Base-by-base conservation (phyloP, 2,113 vertebrate genomes). In the Pteropus alecto region DNA sequence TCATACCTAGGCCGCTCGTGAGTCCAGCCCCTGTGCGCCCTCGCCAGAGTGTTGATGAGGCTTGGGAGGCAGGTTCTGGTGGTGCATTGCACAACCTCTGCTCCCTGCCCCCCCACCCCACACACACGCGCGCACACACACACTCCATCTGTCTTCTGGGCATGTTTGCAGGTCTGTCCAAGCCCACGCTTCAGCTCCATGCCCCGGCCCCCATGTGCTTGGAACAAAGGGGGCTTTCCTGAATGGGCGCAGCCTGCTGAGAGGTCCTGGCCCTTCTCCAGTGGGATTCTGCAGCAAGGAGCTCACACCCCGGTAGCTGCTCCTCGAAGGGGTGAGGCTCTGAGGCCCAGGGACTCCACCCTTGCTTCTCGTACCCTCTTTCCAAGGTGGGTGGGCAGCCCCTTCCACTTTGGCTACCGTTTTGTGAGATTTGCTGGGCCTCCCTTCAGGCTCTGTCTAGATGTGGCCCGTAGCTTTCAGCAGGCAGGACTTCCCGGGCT, bases 1-100 rank as follows among this genome's bases (percentile, higher is more conserved):
- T 58, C 3, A 0, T 1, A 4, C 41, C 46, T 24, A 28, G 77
- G 81, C 71, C 12, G n/a, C 89, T 8, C 6, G 1, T 28, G 70
- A 65, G 4, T 3, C 60, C 5, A 5, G 87, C 11, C 46, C 51
- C 93, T 61, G 63, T 24, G 84, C 63, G 86, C 96, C 96, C 94
- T 93, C 96, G 93, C 95, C 74, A 96, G 97, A 98, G 97, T 61
- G 74, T 82, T 79, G 97, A 97, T 90, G 77, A 98, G 89, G 97
- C 95, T 78, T 43, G 93, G 96, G 94, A 97, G 76, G 78, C 97
- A 92, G 97, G 90, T 96, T 77, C 58, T 28, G 6, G 83, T 98
- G 98, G 98, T 98, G 98, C 98, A 98, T 96, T 98, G 98, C 98
- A 98, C 98, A 98, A 98, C 95, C 93, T 94, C 54, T 41, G 61